A percentile compares a stretch with the other conserved stretches of the same genome.
phyloP scores from a whole-genome alignment of 92 coral and sea anemone genomes.

The Chrysogorgia sp. region DNA sequence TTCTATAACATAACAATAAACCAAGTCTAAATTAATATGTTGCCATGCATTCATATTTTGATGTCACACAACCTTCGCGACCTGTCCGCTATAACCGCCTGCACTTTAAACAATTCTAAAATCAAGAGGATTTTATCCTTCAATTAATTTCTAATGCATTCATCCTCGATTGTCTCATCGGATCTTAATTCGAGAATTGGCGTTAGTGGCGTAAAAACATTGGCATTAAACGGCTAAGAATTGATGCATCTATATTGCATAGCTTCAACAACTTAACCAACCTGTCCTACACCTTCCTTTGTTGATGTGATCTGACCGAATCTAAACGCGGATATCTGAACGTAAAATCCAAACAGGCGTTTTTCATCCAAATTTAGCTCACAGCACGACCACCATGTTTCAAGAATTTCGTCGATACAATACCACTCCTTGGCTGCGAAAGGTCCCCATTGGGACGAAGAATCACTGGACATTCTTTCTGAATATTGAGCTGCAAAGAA shows the following conservation, averaged over 20 bases:
- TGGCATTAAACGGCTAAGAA: too few relatives aligned
- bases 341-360: slow-evolving; percentile 26
- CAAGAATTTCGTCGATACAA: slow-evolving; percentile 11
- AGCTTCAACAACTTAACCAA: not conserved
- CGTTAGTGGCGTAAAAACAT: too few relatives aligned
- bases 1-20: not conserved
- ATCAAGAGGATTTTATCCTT: too few relatives aligned
- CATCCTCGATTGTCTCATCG: too few relatives aligned
- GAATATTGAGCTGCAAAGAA: slow-evolving; percentile 9
- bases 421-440: not conserved
- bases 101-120: too few relatives aligned
- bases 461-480: not conserved
- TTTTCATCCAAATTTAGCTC: slow-evolving; percentile 9
- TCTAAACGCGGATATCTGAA: slow-evolving; percentile 20
- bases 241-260: too few relatives aligned
- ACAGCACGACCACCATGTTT: slow-evolving; percentile 32
- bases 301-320: not conserved
- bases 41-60: not conserved
- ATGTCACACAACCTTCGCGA: not conserved
- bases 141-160: too few relatives aligned
- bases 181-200: too few relatives aligned
- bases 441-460: not conserved
- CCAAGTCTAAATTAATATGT: not conserved
- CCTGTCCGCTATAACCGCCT: too few relatives aligned
- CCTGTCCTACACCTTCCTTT: slow-evolving; percentile 24